Conservation (phyloP, 2,888 invertebrate genomes). For the Pammene fasciana region DNA sequence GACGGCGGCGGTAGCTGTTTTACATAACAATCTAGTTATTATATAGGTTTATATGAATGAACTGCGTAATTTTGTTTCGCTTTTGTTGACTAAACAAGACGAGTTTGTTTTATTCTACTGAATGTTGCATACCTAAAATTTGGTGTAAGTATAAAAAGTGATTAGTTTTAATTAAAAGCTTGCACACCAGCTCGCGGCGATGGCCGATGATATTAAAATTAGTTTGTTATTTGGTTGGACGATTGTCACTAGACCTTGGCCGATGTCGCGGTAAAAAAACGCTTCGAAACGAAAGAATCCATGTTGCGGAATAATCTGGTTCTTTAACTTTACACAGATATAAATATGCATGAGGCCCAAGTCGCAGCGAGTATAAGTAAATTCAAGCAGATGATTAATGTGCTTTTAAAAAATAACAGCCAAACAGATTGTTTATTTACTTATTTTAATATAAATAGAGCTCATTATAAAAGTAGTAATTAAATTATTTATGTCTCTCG, state of each 20-base stretch:
- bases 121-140: neutral
- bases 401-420: too few species aligned
- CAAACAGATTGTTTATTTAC: too few species aligned
- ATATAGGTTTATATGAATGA: neutral
- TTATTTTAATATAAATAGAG: neutral
- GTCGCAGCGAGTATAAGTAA: neutral
- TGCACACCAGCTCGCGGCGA: neutral
- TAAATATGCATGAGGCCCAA: slow-evolving; percentile 29
- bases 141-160: slow-evolving; percentile 4
- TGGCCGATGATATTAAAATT: slow-evolving; percentile 29
- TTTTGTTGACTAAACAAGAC: slow-evolving; percentile 1
- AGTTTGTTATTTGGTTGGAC: slow-evolving; percentile 31
- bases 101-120: neutral
- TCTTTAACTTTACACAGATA: slow-evolving; percentile 21
- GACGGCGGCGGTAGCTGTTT: slow-evolving; percentile 14
- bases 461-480: neutral
- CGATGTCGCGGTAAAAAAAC: slow-evolving; percentile 26
- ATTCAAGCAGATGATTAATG: neutral
- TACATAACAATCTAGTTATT: slow-evolving; percentile 34
- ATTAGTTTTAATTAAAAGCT: slow-evolving; percentile 12
- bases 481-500: neutral
- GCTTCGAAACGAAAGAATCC: slow-evolving; percentile 27
- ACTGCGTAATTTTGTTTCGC: slow-evolving; percentile 16
- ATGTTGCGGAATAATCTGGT: slow-evolving; percentile 38
- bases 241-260: slow-evolving; percentile 37